Conservation (phyloP, 2,797 vertebrate genomes). For the Eidolon dupreanum region DNA sequence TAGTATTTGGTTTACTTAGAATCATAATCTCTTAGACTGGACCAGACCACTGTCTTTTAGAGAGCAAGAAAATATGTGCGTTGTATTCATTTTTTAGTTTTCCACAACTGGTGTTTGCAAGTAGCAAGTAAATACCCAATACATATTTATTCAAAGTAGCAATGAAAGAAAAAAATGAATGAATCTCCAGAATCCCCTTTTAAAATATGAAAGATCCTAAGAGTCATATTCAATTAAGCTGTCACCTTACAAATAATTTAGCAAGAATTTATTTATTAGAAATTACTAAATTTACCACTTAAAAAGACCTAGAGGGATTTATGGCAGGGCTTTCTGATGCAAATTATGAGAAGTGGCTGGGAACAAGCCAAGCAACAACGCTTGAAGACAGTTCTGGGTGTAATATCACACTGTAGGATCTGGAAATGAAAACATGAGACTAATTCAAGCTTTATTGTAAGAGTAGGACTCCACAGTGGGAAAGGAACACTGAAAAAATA, state of each 20-base stretch:
- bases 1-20: neutral
- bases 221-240: neutral
- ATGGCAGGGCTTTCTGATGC: neutral
- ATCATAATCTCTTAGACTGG: neutral
- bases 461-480: neutral
- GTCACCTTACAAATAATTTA: neutral
- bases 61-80: neutral
- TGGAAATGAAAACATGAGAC: neutral
- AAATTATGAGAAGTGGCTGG: neutral
- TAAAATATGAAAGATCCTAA: neutral
- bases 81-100: neutral
- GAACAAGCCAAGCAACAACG: neutral
- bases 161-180: neutral
- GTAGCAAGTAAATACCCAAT: neutral
- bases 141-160: neutral
- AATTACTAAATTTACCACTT: neutral
- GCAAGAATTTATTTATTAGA: neutral
- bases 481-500: neutral
- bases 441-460: neutral
- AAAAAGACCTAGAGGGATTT: neutral
- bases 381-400: neutral
- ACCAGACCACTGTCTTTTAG: neutral
- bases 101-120: neutral
- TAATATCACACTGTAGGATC: neutral
- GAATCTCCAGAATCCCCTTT: neutral